Conservation (phyloP, 2,888 invertebrate species). For the Anaspis maculata region DNA sequence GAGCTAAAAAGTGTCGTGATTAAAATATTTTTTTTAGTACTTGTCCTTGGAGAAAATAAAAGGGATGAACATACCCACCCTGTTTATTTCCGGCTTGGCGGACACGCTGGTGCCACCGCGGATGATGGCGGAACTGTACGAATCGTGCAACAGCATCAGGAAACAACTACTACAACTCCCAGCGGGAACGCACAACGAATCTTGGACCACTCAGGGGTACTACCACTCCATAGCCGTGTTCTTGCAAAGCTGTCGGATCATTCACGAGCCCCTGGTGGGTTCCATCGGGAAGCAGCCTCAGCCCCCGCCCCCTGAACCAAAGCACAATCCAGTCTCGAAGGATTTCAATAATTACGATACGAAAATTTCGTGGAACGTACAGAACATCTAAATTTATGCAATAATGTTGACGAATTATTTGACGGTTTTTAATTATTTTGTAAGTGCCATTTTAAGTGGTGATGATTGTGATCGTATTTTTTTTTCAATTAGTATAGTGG, state of each 20-base stretch:
- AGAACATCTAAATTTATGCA: too few species aligned
- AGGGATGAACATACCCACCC: conserved; percentile 63
- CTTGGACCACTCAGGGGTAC: conserved; percentile 84
- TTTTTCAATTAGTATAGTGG: too few species aligned
- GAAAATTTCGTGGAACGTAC: too few species aligned
- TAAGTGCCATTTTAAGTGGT: too few species aligned
- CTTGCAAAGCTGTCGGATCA: conserved; percentile 40
- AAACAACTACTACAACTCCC: conserved; percentile 73
- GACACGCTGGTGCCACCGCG: conserved; percentile 83
- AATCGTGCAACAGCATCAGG: conserved; percentile 62
- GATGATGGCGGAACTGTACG: conserved; percentile 80
- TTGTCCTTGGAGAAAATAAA: conserved; percentile 66
- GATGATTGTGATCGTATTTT: too few species aligned
- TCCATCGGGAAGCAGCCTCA: too few species aligned
- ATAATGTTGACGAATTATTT: too few species aligned
- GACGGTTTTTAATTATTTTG: too few species aligned
- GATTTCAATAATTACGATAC: too few species aligned
- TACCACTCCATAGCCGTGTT: conserved; percentile 52
- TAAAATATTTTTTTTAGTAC: conserved; percentile 46
- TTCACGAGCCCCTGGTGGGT: too few species aligned
- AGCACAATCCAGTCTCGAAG: too few species aligned
- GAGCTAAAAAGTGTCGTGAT: conserved; percentile 1
- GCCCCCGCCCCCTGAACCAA: too few species aligned
- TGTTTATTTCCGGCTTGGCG: conserved; percentile 82
- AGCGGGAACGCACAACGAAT: conserved; percentile 89